Base-by-base conservation (phyloP, 2,797 vertebrate species). In the Poeciliopsis infans region DNA sequence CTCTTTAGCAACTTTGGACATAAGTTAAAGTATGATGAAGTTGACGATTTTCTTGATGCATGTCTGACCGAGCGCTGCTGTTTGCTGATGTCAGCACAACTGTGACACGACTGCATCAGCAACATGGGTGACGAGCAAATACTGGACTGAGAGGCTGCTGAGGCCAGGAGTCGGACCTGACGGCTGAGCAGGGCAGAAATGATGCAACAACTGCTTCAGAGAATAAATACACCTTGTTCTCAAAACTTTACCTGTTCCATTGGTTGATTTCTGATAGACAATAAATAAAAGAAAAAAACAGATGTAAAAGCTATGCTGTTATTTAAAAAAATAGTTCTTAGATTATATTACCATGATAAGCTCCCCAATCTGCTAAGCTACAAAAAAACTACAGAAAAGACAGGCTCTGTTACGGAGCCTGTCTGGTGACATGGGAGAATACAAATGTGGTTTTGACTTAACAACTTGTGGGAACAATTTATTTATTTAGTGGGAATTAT, bases 51-150 rank as follows among this genome's bases (percentile, higher is more conserved):
- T 64, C 70, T 76, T 23, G 55, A 61, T 53, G 68, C 45, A 66
- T n/a, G 71, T 78, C 76, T 11, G 70, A 55, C 47, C 72, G 47
- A 70, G n/a, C 71, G 3, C 39, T 43, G 45, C 15, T 74, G 86
- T 78, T 76, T 11, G 80, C 85, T 86, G 47, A 76, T 28, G 45
- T 51, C 74, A 77, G 85, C 87, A 88, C 71, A 85, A 89, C 83
- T 82, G 84, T 89, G 85, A 86, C 79, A 76, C 55, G 78, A 45
- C 6, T 2, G 25, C 68, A 84, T 93, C 92, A 92, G 90, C 92
- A 87, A 71, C 53, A 23, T 18, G 72, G 74, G 78, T 71, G 80
- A 69, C 23, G 25, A 45, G 83, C 79, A 68, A 73, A 75, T 75
- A 53, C 83, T 77, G 72, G 28, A 79, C 53, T n/a, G 73, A 78